phyloP scores from a whole-genome alignment of 2,888 invertebrate species.

The Euphydryas editha region DNA sequence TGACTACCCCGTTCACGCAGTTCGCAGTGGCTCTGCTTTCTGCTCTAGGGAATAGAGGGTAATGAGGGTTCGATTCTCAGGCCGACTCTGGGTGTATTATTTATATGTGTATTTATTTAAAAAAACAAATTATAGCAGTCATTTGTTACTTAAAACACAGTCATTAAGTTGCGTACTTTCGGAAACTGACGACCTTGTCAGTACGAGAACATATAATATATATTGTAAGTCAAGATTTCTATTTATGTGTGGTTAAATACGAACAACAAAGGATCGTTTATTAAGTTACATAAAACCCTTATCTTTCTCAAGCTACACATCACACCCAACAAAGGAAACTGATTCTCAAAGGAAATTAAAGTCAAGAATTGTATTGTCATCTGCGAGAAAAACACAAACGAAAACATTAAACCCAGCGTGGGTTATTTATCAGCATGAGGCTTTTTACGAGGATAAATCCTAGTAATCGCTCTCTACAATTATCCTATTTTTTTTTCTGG shows the following conservation, averaged over 20 bases:
- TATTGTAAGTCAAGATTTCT: neutral
- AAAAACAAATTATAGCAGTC: no score
- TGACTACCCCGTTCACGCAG: no score
- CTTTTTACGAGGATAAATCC: constrained; percentile 69
- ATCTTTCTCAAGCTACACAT: constrained; percentile 27
- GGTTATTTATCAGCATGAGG: constrained; percentile 69
- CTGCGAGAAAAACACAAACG: constrained; percentile 33
- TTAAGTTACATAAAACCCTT: constrained; percentile 26
- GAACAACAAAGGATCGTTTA: constrained; percentile 19
- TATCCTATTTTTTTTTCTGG: constrained; percentile 70
- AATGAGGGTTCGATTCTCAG: no score
- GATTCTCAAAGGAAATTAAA: constrained; percentile 42
- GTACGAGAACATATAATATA: no score
- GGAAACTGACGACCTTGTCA: no score
- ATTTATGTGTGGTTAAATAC: constrained; percentile 12
- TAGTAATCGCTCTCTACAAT: constrained; percentile 74
- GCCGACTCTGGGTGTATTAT: no score
- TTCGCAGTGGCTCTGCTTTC: no score
- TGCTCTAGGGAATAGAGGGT: no score
- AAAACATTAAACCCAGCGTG: constrained; percentile 39
- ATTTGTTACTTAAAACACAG: no score
- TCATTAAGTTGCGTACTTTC: no score
- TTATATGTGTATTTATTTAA: no score
- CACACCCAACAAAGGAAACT: constrained; percentile 32
- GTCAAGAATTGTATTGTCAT: constrained; percentile 41